Evolutionary conservation across 2,113 vertebrate genomes (phyloP).

Genomic region (Sorex fumeus): DNA sequence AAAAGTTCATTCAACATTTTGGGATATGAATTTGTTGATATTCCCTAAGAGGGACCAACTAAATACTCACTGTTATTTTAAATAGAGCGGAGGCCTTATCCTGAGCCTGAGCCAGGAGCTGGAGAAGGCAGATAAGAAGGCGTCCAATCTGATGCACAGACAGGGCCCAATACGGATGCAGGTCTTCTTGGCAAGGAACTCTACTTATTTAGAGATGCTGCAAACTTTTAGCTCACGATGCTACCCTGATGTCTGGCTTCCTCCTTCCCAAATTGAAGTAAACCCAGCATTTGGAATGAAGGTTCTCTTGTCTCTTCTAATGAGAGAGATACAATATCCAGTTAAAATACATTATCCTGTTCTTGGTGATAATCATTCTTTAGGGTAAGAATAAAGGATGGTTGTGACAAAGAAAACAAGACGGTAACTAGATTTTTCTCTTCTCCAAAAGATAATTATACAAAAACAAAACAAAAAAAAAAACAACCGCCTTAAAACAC

Average conservation of each 20-base stretch:
- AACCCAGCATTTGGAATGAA: background rate
- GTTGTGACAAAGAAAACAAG: background rate
- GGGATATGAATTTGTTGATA: constrained; percentile 39
- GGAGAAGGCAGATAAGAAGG: constrained; percentile 64
- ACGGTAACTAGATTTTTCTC: background rate
- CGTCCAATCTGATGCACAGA: constrained; percentile 26
- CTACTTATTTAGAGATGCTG: constrained; percentile 24
- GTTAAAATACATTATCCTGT: background rate
- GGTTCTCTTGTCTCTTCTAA: background rate
- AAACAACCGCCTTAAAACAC: no score
- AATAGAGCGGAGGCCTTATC: background rate
- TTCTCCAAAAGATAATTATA: no score
- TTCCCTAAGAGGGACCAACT: constrained; percentile 46
- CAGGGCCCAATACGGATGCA: background rate
- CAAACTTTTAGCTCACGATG: background rate
- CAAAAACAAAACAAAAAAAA: no score
- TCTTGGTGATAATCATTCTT: background rate
- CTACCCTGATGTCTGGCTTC: background rate
- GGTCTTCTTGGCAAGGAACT: background rate
- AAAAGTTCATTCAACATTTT: constrained; percentile 13
- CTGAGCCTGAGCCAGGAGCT: constrained; percentile 48
- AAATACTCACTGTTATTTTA: constrained; percentile 1
- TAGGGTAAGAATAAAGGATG: background rate
- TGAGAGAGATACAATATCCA: background rate
- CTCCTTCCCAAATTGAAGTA: constrained; percentile 15